phyloP scores from a whole-genome alignment of 2,888 invertebrate species.

The Erannis defoliaria region DNA sequence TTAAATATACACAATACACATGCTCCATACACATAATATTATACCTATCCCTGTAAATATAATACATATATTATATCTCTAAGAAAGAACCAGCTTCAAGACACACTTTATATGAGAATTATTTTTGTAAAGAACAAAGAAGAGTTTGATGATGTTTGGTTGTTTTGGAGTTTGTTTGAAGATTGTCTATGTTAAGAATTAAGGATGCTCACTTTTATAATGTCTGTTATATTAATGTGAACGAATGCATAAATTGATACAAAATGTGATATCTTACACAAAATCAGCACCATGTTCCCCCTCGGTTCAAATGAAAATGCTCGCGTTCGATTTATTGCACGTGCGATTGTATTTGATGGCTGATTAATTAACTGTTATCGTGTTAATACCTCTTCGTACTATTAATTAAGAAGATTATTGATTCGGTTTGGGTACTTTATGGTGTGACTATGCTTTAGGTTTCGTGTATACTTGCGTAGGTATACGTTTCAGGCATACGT shows the following conservation, averaged over 20 bases:
- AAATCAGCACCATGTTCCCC: conserved; percentile 53
- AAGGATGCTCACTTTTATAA: neutral
- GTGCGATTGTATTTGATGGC: conserved; percentile 52
- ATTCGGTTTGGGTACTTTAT: conserved; percentile 48
- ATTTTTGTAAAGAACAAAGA: no score
- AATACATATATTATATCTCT: no score
- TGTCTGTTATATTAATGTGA: no score
- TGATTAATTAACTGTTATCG: conserved; percentile 70
- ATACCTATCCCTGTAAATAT: no score
- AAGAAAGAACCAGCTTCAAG: no score
- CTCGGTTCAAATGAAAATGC: conserved; percentile 50
- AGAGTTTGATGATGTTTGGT: no score
- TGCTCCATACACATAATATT: no score
- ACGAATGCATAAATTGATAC: neutral
- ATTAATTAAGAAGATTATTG: conserved; percentile 59
- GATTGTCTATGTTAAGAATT: no score
- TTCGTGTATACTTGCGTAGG: no score
- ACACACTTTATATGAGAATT: no score
- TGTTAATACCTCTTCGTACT: conserved; percentile 55
- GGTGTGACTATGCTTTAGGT: conserved; percentile 17
- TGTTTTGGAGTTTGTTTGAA: no score
- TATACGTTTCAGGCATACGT: neutral
- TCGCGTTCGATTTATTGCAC: conserved; percentile 48
- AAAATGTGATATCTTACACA: conserved; percentile 52
- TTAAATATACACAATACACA: no score